These are phyloP conservation scores for Diplodus puntazzo DNA, from an alignment of 2,797 vertebrate genomes.

Conservation along the genomic window DNA sequence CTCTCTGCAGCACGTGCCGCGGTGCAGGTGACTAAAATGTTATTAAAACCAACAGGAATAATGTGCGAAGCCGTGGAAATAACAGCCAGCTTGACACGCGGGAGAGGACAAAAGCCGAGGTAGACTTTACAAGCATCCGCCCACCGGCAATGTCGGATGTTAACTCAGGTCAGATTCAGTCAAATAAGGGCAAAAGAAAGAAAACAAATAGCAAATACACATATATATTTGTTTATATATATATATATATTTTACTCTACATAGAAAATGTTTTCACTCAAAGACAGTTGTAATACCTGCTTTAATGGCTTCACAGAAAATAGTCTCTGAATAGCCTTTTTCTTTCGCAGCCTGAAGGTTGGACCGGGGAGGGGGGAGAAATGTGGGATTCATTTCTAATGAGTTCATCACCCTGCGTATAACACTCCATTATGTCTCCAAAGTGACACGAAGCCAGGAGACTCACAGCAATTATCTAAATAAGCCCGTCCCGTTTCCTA, in stretches of 20 bases:
- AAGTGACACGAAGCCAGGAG: conserved; percentile 50
- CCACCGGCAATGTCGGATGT: not conserved
- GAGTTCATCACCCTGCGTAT: conserved; percentile 63
- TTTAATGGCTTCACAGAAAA: conserved; percentile 46
- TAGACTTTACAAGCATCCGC: not conserved
- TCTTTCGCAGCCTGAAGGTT: conserved; percentile 50
- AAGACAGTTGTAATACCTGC: conserved; percentile 17
- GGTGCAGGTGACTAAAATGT: conserved; percentile 28
- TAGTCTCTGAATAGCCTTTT: not conserved
- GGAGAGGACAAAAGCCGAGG: not conserved
- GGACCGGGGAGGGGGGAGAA: conserved; percentile 17
- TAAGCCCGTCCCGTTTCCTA: conserved; percentile 26
- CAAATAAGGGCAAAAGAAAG: not conserved
- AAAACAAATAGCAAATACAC: not conserved
- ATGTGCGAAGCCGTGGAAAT: conserved; percentile 7
- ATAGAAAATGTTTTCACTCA: conserved; percentile 32
- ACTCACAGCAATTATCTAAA: conserved; percentile 52
- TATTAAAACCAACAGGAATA: not conserved
- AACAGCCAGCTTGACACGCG: not conserved
- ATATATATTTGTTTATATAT: no score
- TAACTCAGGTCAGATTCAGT: not conserved
- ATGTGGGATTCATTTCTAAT: conserved; percentile 59
- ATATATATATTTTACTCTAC: not conserved
- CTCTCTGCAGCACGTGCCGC: conserved; percentile 1
- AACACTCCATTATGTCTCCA: conserved; percentile 58